A percentile compares a stretch with the other conserved stretches of the same genome.
phyloP scores from a whole-genome alignment of 2,113 vertebrate species.

The Eurypyga helias region DNA sequence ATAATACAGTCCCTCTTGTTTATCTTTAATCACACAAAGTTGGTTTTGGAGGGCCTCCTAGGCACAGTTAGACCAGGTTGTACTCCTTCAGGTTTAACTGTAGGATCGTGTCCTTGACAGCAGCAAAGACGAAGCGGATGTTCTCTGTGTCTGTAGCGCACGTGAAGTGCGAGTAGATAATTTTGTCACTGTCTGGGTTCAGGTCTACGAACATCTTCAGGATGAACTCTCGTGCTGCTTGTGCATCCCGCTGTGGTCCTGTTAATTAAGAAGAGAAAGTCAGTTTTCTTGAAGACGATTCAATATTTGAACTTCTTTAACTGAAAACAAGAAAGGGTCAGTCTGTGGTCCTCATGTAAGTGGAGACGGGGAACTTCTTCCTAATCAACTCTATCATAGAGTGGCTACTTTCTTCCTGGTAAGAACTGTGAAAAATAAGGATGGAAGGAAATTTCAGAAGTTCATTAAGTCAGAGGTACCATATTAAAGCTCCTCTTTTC shows the following conservation, averaged over 20 bases:
- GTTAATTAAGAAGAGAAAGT: conserved; percentile 21
- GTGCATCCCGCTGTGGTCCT: conserved; percentile 91
- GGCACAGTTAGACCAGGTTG: conserved; percentile 87
- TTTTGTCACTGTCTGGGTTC: conserved; percentile 95
- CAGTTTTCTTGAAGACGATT: not conserved
- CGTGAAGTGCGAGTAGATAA: conserved; percentile 98
- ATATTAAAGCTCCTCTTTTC: not conserved
- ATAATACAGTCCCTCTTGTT: conserved; percentile 81
- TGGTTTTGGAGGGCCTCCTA: conserved; percentile 47
- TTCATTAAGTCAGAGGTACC: not conserved
- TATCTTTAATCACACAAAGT: conserved; percentile 63
- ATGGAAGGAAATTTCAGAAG: not conserved
- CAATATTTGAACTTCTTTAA: not conserved
- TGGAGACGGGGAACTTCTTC: not conserved
- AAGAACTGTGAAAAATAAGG: not conserved
- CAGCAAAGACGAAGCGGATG: conserved; percentile 95
- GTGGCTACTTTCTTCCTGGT: not conserved
- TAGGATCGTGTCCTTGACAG: conserved; percentile 95
- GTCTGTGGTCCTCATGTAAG: not conserved
- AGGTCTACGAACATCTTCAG: conserved; percentile 98
- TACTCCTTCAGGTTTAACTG: conserved; percentile 96
- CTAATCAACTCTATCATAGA: not conserved
- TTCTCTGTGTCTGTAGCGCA: conserved; percentile 97
- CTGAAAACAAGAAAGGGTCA: not conserved
- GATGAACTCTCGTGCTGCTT: conserved; percentile 94